Evolutionary conservation across 2,888 invertebrate species (phyloP), one percentile per base, ranked within the genome.

Genomic region (Pterostichus niger): DNA sequence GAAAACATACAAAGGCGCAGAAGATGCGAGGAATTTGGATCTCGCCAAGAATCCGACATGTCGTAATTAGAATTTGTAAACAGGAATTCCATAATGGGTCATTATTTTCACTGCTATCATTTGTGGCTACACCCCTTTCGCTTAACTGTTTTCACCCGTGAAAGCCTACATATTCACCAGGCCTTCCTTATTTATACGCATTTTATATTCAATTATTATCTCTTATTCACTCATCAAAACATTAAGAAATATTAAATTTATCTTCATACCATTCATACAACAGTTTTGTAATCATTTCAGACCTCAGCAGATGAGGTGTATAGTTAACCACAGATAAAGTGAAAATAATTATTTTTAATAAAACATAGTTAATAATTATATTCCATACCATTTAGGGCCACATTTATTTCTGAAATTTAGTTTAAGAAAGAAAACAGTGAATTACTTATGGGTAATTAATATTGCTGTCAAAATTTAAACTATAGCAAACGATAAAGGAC

Each of bases 21-120:
- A 59, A 82, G 82, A 82, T 31, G 40, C 59, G 6, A 75, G 82
- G 82, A 82, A 82, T 82, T 40, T 61, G 61, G 49, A 44, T 56
- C 24, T n/a, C 75, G 56, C 82, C 59, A 82, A 82, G 82, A 82
- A 75, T 82, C 75, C 81, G 54, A 81, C 81, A 73, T 81, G 81
- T 81, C 73, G 81, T 81, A 81, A 81, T 81, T 81, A 81, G 81
- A 81, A 81, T 81, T 82, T 75, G 82, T 82, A 82, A 82, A 82
- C 75, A 82, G 82, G 82, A 82, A 82, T 82, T 82, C 75, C 82
- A 82, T 82, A 82, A 82, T 82, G 82, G 82, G 61, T 59, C 82
- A 82, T 82, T 59, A 82, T 82, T 82, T 82, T 82, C 73, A 46
- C 59, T 73, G 75, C 56, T 15, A 75, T 82, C 49, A 75, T 75